These are phyloP conservation scores for Antedon bifida DNA, from an alignment of 35 echinoderm and acorn worm species.

Conservation along the genomic window DNA sequence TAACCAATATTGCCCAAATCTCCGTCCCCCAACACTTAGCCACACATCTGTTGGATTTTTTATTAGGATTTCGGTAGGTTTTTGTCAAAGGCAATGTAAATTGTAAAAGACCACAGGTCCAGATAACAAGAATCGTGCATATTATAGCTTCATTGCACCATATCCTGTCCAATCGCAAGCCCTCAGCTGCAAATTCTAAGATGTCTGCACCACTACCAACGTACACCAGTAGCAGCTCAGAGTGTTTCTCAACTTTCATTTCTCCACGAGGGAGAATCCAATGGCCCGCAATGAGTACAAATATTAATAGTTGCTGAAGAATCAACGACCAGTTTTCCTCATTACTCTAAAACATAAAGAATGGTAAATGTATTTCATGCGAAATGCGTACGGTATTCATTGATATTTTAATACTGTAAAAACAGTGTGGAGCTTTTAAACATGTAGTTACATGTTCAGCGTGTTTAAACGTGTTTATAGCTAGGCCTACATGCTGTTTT, in stretches of 20 bases:
- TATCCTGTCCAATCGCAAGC: not conserved
- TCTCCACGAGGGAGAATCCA: slow-evolving; percentile 4
- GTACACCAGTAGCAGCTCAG: slow-evolving; percentile 3
- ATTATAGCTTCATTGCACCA: not conserved
- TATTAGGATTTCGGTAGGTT: too few species aligned
- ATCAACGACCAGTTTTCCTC: not conserved
- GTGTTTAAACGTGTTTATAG: too few species aligned
- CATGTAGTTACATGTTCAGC: too few species aligned
- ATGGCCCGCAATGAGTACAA: not conserved
- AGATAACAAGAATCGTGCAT: not conserved
- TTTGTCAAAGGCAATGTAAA: not conserved
- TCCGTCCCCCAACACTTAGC: not conserved
- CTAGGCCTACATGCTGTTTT: too few species aligned
- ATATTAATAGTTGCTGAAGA: not conserved
- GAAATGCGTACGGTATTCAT: too few species aligned
- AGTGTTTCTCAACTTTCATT: slow-evolving; percentile 7
- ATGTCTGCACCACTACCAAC: slow-evolving; percentile 2
- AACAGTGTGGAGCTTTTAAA: too few species aligned
- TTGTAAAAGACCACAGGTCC: slow-evolving; percentile 4
- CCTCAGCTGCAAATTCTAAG: not conserved
- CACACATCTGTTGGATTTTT: not conserved
- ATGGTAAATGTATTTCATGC: too few species aligned
- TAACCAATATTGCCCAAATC: not conserved
- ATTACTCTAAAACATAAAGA: not conserved
- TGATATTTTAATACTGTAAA: too few species aligned